Conservation (phyloP, 2,797 vertebrate genomes). For the Sparus aurata region DNA sequence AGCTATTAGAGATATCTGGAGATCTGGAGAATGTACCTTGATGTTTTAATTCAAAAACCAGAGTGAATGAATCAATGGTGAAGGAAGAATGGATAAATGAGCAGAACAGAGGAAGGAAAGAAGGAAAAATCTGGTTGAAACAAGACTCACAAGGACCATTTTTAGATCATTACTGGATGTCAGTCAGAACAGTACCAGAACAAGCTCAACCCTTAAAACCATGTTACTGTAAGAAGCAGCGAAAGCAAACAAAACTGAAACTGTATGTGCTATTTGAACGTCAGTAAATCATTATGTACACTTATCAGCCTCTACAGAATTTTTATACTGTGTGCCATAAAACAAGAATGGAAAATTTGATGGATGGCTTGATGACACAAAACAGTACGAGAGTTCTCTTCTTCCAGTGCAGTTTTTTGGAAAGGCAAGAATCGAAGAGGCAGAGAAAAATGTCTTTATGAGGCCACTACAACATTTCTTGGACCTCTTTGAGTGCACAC, state of each 20-base stretch:
- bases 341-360: neutral
- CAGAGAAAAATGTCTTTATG: neutral
- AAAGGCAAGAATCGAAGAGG: neutral
- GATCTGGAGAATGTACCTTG: slow-evolving; percentile 22
- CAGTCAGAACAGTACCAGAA: neutral
- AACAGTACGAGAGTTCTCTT: neutral
- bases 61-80: slow-evolving; percentile 2
- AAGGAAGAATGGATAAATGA: slow-evolving; percentile 16
- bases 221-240: neutral
- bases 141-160: slow-evolving; percentile 17
- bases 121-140: neutral
- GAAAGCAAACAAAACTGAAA: neutral
- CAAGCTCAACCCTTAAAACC: neutral
- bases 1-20: slow-evolving; percentile 24
- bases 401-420: neutral
- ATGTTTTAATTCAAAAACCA: neutral
- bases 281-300: neutral
- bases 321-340: too few species aligned
- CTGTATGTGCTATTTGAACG: neutral
- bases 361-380: neutral
- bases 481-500: neutral
- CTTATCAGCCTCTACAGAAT: neutral
- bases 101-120: slow-evolving; percentile 25
- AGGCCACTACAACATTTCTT: neutral
- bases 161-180: neutral